A percentile compares a stretch with the other conserved stretches of the same genome.
These are phyloP conservation scores for Cariama cristata DNA, from an alignment of 2,113 vertebrate species.

Conservation along the genomic window DNA sequence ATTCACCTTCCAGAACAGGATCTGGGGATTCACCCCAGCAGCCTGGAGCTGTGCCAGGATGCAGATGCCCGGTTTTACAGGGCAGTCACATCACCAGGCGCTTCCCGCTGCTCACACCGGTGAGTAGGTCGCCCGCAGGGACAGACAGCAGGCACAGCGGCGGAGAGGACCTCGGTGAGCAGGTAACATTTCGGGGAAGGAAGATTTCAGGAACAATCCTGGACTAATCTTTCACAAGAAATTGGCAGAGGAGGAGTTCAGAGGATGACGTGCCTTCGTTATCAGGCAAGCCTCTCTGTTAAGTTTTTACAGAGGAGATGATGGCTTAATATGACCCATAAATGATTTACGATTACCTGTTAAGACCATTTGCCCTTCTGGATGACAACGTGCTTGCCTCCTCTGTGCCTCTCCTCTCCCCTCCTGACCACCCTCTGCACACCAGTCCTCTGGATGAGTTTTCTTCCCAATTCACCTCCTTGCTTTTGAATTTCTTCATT, in stretches of 20 bases:
- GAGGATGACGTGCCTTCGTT: rapidly evolving
- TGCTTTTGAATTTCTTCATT: background rate
- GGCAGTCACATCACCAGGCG: background rate
- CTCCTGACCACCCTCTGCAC: background rate
- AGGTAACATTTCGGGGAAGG: background rate
- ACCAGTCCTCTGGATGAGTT: background rate
- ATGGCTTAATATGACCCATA: background rate
- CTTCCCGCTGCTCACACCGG: background rate
- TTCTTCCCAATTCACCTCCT: background rate
- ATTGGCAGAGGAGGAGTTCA: background rate
- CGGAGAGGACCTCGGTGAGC: background rate
- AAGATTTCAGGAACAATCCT: background rate
- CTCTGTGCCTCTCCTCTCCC: background rate
- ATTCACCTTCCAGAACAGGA: background rate
- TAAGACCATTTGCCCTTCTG: background rate
- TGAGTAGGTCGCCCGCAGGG: background rate
- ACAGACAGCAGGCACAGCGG: background rate
- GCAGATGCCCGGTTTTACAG: background rate
- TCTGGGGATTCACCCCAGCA: background rate
- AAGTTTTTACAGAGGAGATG: background rate
- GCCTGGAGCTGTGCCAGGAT: background rate
- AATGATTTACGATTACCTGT: background rate
- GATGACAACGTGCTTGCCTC: background rate
- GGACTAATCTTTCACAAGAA: background rate
- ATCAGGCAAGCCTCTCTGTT: background rate